These are phyloP conservation scores for Clamator glandarius DNA, from an alignment of 2,797 vertebrate species.

Conservation along the genomic window DNA sequence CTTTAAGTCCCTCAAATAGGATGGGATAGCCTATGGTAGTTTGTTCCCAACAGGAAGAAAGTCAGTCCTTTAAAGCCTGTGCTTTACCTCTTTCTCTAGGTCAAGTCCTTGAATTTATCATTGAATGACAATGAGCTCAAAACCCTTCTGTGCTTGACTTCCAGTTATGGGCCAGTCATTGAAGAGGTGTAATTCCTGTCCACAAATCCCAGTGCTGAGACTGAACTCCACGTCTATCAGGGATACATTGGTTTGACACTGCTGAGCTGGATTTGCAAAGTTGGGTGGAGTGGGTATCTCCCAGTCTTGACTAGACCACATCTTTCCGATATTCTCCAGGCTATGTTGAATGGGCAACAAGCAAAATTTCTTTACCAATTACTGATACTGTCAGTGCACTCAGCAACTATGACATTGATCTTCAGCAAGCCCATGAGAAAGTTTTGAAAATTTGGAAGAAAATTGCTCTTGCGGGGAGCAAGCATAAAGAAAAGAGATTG, in stretches of 20 bases:
- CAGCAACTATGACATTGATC: background rate
- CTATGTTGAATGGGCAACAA: fast-evolving
- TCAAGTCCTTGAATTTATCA: background rate
- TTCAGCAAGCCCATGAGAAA: background rate
- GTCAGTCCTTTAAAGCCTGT: background rate
- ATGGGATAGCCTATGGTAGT: background rate
- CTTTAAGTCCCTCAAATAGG: background rate
- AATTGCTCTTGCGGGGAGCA: background rate
- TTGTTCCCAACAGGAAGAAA: background rate
- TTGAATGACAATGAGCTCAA: background rate
- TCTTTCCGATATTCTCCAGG: background rate
- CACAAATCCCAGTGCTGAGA: background rate
- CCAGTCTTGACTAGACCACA: too few relatives aligned
- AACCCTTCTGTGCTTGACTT: background rate
- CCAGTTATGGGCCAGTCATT: background rate
- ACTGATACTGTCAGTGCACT: background rate
- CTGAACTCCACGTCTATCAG: background rate
- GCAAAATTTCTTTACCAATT: too few relatives aligned
- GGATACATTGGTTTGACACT: background rate
- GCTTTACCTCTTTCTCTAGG: background rate
- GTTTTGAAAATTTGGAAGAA: background rate
- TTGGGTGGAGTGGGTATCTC: background rate
- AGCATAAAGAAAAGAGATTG: background rate
- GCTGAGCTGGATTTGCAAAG: background rate
- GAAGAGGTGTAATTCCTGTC: background rate